Percentiles rank a stretch among this genome's conserved stretches.
Conservation (phyloP, 2,113 vertebrate genomes). For the Nesoenas mayeri region DNA sequence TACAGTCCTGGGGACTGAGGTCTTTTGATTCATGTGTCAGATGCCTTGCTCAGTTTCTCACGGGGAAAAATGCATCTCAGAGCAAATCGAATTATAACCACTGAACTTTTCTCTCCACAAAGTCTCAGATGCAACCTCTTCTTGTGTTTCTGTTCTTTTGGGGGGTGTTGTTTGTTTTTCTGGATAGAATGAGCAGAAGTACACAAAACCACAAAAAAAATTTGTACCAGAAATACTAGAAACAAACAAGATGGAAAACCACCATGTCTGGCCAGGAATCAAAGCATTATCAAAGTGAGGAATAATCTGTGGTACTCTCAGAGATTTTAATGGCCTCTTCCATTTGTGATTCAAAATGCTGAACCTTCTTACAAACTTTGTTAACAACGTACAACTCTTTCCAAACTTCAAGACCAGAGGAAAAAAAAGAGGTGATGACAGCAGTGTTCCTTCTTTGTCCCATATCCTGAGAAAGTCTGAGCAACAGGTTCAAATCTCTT, state of each 20-base stretch:
- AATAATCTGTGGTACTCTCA: neutral
- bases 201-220: neutral
- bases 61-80: neutral
- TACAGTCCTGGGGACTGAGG: neutral
- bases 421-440: neutral
- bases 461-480: neutral
- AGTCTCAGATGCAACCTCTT: neutral
- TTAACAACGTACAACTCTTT: neutral
- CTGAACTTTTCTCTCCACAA: neutral
- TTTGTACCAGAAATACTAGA: neutral
- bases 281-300: neutral
- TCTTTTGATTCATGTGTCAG: neutral
- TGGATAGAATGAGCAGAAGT: neutral
- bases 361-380: neutral
- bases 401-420: neutral
- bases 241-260: neutral
- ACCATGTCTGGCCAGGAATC: neutral
- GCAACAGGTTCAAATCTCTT: neutral
- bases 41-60: neutral
- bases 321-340: neutral
- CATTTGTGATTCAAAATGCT: neutral
- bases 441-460: rapidly evolving
- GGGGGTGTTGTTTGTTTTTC: too few relatives aligned
- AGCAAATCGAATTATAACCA: neutral
- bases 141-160: neutral